These are phyloP conservation scores for Digitonthophagus gazella DNA, from an alignment of 2,888 invertebrate species.

Conservation along the genomic window DNA sequence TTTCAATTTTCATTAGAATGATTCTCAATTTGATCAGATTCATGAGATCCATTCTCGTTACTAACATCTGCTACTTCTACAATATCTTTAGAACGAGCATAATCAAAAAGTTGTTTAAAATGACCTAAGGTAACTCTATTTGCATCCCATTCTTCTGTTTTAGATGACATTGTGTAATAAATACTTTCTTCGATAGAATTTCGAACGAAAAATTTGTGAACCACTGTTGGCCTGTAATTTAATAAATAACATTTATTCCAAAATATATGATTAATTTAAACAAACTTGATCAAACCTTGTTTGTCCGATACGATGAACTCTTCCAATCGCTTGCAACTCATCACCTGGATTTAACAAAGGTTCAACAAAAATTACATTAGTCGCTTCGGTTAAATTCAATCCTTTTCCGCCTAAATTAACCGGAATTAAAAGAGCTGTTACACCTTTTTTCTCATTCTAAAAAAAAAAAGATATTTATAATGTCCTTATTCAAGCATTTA, in stretches of 20 bases:
- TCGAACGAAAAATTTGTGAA: conserved; percentile 68
- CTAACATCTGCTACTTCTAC: not conserved
- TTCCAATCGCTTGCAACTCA: conserved; percentile 74
- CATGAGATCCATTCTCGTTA: too few species aligned
- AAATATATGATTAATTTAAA: not conserved
- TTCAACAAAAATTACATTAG: conserved; percentile 73
- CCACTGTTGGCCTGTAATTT: conserved; percentile 63
- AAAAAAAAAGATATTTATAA: conserved; percentile 2
- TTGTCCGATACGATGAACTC: conserved; percentile 79
- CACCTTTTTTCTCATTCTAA: conserved; percentile 36
- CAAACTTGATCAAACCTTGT: conserved; percentile 54
- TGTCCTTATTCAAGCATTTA: too few species aligned
- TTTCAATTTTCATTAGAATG: too few species aligned
- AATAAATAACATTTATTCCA: conserved; percentile 4
- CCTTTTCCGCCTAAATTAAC: conserved; percentile 72
- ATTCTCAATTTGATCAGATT: too few species aligned
- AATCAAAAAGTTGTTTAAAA: conserved; percentile 47
- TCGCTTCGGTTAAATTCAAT: conserved; percentile 75
- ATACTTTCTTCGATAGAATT: conserved; percentile 72
- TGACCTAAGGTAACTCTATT: conserved; percentile 51
- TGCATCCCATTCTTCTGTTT: conserved; percentile 47
- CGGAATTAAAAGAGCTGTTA: conserved; percentile 65
- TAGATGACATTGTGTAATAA: conserved; percentile 52
- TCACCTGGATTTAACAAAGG: conserved; percentile 71
- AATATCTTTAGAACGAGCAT: not conserved